Conservation (phyloP, 2,113 vertebrate genomes). For the Prolemur simus region DNA sequence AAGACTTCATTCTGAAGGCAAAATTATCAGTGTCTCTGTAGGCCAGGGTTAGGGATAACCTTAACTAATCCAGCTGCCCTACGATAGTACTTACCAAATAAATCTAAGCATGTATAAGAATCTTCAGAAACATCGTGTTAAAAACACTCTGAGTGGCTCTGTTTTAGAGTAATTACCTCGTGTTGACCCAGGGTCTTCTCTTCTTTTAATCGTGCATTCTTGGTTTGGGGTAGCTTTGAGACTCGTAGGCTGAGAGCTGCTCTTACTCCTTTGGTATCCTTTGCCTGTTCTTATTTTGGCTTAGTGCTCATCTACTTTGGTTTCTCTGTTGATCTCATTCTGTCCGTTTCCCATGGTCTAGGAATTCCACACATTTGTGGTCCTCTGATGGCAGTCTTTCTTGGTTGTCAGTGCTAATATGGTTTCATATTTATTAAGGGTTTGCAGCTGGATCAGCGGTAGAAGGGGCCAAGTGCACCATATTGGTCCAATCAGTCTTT, state of each 20-base stretch:
- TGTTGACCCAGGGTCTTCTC: neutral
- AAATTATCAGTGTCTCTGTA: neutral
- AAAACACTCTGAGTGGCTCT: neutral
- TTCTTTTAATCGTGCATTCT: neutral
- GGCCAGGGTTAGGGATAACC: neutral
- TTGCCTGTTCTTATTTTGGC: neutral
- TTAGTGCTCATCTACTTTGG: neutral
- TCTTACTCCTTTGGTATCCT: neutral
- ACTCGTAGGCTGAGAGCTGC: neutral
- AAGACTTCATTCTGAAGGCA: neutral
- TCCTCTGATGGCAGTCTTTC: neutral
- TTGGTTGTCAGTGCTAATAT: neutral
- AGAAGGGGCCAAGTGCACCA: neutral
- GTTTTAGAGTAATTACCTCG: neutral
- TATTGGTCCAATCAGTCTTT: neutral
- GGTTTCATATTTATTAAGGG: conserved; percentile 12
- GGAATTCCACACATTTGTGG: neutral
- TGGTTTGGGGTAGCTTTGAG: neutral
- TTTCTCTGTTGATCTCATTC: neutral
- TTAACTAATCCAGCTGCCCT: neutral
- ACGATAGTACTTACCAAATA: neutral
- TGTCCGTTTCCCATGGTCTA: neutral
- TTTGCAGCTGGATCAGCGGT: neutral
- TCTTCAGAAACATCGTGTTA: neutral
- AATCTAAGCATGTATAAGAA: neutral